These are phyloP conservation scores for Balearica regulorum DNA, from an alignment of 2,797 vertebrate genomes.

Conservation along the genomic window DNA sequence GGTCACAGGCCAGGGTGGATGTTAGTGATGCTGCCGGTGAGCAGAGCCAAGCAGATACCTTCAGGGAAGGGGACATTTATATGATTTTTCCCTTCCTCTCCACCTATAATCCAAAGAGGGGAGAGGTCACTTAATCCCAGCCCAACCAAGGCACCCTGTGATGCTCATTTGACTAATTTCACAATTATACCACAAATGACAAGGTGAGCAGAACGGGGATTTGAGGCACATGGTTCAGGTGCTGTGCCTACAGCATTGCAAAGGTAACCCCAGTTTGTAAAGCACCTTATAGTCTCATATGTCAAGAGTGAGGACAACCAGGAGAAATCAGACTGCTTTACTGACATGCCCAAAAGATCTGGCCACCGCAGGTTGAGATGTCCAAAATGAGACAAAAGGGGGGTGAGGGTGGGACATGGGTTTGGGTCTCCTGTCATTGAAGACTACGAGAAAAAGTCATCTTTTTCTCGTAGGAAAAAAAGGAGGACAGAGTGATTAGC, in stretches of 20 bases:
- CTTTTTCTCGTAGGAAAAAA: too few relatives aligned
- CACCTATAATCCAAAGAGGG: neutral
- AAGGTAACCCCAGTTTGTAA: neutral
- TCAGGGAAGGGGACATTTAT: neutral
- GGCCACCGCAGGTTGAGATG: accelerated
- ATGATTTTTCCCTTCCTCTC: neutral
- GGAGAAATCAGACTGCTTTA: neutral
- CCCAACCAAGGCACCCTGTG: neutral
- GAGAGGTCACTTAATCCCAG: neutral
- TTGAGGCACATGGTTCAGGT: accelerated
- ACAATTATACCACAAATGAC: neutral
- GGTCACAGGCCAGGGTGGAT: neutral
- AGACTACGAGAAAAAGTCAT: neutral
- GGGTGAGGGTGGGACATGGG: neutral
- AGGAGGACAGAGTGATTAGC: neutral
- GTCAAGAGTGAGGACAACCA: neutral
- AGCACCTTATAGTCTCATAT: neutral
- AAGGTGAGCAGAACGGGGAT: accelerated
- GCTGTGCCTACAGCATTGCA: neutral
- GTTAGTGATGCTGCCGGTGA: neutral
- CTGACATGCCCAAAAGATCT: neutral
- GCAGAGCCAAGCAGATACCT: neutral
- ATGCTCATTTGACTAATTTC: neutral
- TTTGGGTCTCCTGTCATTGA: neutral
- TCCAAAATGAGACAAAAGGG: neutral